phyloP scores from a whole-genome alignment of 1,140 invertebrate species.

The Rhyacophila brunnea region DNA sequence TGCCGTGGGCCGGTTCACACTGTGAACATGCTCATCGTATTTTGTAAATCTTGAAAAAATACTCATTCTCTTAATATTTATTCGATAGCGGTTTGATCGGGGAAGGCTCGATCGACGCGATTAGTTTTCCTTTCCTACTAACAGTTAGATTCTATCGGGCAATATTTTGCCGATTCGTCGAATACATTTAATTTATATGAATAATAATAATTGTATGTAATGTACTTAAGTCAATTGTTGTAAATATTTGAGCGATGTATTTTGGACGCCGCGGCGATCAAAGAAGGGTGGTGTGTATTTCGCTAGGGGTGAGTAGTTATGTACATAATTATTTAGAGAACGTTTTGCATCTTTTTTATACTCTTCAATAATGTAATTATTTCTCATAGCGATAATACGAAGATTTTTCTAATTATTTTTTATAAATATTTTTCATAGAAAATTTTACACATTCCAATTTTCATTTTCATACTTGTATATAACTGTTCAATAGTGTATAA shows the following conservation, averaged over 20 bases:
- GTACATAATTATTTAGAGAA: constrained; percentile 32
- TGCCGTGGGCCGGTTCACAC: no score
- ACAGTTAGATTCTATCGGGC: no score
- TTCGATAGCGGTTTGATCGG: no score
- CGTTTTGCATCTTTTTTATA: constrained; percentile 7
- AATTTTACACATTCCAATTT: constrained; percentile 9
- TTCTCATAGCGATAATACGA: neutral
- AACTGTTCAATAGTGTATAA: constrained; percentile 4
- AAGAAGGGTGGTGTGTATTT: neutral
- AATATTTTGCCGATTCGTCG: neutral
- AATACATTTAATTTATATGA: constrained; percentile 17
- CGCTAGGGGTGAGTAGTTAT: constrained; percentile 26
- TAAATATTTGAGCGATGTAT: constrained; percentile 28
- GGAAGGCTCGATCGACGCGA: no score
- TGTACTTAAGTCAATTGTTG: constrained; percentile 34
- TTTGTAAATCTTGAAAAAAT: no score
- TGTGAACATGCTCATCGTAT: no score
- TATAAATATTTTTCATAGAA: constrained; percentile 7
- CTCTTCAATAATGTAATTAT: constrained; percentile 9
- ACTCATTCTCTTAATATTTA: no score
- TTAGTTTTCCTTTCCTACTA: no score
- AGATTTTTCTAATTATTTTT: neutral
- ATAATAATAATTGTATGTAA: constrained; percentile 14
- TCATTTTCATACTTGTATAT: constrained; percentile 15
- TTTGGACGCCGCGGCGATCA: neutral